Evolutionary conservation across 2,888 invertebrate genomes (phyloP).

Genomic region (Epinotia nisella): DNA sequence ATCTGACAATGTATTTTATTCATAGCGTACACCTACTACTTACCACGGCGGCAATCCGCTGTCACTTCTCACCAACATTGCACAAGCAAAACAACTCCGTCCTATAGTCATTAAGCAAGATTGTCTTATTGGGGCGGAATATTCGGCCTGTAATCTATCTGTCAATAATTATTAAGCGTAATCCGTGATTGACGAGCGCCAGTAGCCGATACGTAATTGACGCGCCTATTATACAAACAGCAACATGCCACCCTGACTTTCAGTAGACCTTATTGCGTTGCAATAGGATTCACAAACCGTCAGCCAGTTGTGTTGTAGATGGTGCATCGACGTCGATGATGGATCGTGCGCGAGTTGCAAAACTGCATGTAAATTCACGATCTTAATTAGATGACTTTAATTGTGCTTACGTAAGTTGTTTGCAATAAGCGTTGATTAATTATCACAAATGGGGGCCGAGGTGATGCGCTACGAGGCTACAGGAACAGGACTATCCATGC

Average conservation of each 20-base stretch:
- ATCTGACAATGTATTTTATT: neutral
- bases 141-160: conserved; percentile 60
- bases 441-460: conserved; percentile 51
- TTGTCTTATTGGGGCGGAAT: conserved; percentile 59
- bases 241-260: neutral
- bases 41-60: neutral
- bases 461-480: conserved; percentile 47
- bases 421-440: conserved; percentile 61
- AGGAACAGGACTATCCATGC: conserved; percentile 24
- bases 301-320: neutral
- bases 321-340: conserved; percentile 63
- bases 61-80: conserved; percentile 41
- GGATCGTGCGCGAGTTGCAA: conserved; percentile 63
- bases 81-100: conserved; percentile 43
- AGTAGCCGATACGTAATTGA: conserved; percentile 75
- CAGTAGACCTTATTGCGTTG: neutral
- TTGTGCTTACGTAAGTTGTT: conserved; percentile 68
- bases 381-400: conserved; percentile 74
- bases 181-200: conserved; percentile 78
- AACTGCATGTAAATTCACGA: conserved; percentile 60
- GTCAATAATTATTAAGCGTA: conserved; percentile 80
- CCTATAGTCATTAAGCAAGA: conserved; percentile 58
- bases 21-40: neutral
- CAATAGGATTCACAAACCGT: neutral
- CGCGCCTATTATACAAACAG: conserved; percentile 49